A percentile compares a stretch with the other conserved stretches of the same genome.
Conservation (phyloP, 2,888 invertebrate species). For the Trachelus troglodyta region DNA sequence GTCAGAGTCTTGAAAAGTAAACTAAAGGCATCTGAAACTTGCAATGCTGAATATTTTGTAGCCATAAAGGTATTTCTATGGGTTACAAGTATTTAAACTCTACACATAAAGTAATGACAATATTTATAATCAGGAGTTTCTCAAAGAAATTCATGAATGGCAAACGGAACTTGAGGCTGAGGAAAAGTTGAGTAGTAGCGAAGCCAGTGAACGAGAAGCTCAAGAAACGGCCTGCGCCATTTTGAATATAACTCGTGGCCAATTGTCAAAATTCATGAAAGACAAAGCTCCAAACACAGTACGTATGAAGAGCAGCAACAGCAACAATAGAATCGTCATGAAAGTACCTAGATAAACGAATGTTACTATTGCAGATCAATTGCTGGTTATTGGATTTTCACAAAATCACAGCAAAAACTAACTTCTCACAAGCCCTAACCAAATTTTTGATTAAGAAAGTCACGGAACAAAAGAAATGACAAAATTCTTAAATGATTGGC, state of each 20-base stretch:
- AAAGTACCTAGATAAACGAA: neutral
- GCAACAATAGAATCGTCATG: no score
- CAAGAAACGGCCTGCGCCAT: slow-evolving; percentile 45
- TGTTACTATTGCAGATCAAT: slow-evolving; percentile 29
- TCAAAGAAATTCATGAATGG: slow-evolving; percentile 27
- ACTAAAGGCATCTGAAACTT: slow-evolving; percentile 24
- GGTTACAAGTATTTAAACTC: neutral
- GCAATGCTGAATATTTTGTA: slow-evolving; percentile 23
- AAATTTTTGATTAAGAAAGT: slow-evolving; percentile 29
- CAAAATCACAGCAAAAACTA: slow-evolving; percentile 27
- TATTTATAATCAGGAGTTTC: slow-evolving; percentile 27
- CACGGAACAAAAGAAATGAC: neutral
- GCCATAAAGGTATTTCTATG: slow-evolving; percentile 29
- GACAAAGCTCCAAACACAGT: slow-evolving; percentile 31
- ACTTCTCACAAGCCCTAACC: slow-evolving; percentile 26
- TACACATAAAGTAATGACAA: neutral
- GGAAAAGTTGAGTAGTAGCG: slow-evolving; percentile 27
- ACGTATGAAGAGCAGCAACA: slow-evolving; percentile 2
- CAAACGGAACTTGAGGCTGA: slow-evolving; percentile 21
- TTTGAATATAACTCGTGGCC: slow-evolving; percentile 45
- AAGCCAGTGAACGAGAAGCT: slow-evolving; percentile 42
- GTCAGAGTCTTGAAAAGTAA: slow-evolving; percentile 20
- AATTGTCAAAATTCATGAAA: slow-evolving; percentile 41
- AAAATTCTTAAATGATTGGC: no score
- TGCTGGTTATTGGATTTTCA: slow-evolving; percentile 30